Percentiles rank a stretch among this genome's conserved stretches.
Evolutionary conservation across 1,140 invertebrate genomes (phyloP).

Genomic region (Nilaparvata lugens): DNA sequence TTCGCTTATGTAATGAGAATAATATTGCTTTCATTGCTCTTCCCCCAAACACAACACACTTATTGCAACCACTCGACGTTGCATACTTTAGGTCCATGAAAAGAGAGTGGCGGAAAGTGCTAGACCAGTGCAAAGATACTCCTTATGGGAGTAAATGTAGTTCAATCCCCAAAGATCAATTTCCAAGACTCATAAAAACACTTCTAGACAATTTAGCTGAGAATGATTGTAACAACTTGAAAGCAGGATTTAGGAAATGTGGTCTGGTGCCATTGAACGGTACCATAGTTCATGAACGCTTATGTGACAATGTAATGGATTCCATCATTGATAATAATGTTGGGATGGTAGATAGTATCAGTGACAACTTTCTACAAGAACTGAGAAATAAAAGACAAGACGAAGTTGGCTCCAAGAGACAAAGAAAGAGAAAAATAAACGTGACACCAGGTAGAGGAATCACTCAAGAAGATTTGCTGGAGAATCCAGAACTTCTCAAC

Average conservation of each 20-base stretch:
- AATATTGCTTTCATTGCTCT: conserved; percentile 33
- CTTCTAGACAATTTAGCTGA: not conserved
- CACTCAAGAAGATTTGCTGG: not conserved
- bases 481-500: not conserved
- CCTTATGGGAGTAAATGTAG: not conserved
- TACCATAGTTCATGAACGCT: not conserved
- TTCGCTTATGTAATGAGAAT: conserved; percentile 29
- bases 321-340: not conserved
- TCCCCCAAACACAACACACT: conserved; percentile 34
- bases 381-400: not conserved
- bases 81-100: conserved; percentile 32
- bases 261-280: not conserved
- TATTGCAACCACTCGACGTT: conserved; percentile 36
- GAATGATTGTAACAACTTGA: not conserved
- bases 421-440: not conserved
- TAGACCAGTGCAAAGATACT: conserved; percentile 27
- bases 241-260: not conserved
- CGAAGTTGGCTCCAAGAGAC: not conserved
- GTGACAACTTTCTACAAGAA: not conserved
- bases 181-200: conserved; percentile 1
- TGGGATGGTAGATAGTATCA: not conserved
- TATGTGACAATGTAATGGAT: not conserved
- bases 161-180: not conserved
- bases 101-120: conserved; percentile 30
- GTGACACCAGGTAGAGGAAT: not conserved